These are phyloP conservation scores for Capitulum mitella DNA, from an alignment of 2,888 invertebrate genomes.

Conservation along the genomic window DNA sequence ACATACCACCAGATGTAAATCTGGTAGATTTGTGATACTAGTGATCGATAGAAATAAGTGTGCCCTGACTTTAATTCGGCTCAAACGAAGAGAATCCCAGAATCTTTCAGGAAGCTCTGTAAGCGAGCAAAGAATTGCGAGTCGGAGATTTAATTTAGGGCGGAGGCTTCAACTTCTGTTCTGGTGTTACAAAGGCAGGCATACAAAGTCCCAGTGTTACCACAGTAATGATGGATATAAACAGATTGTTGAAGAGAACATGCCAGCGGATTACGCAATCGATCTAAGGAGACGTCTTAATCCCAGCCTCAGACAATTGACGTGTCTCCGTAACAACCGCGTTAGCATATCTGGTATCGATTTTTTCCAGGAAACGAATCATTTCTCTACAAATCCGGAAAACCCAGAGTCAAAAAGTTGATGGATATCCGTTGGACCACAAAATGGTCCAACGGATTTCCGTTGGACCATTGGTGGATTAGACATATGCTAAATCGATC, in stretches of 20 bases:
- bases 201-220: neutral
- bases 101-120: neutral
- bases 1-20: neutral
- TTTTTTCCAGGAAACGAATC: neutral
- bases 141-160: neutral
- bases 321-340: neutral
- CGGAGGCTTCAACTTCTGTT: neutral
- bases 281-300: neutral
- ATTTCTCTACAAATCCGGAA: neutral
- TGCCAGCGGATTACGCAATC: neutral
- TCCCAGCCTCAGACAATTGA: neutral
- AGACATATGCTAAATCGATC: neutral
- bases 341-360: neutral
- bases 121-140: neutral
- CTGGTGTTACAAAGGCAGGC: neutral
- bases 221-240: neutral
- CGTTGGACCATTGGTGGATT: neutral
- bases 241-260: neutral
- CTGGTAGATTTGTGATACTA: neutral
- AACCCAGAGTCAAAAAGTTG: neutral
- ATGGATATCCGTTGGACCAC: neutral
- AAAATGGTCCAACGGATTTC: too few relatives aligned
- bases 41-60: neutral
- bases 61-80: neutral
- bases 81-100: neutral